Conservation (phyloP, 2,113 vertebrate species). For the Desmodus rotundus region DNA sequence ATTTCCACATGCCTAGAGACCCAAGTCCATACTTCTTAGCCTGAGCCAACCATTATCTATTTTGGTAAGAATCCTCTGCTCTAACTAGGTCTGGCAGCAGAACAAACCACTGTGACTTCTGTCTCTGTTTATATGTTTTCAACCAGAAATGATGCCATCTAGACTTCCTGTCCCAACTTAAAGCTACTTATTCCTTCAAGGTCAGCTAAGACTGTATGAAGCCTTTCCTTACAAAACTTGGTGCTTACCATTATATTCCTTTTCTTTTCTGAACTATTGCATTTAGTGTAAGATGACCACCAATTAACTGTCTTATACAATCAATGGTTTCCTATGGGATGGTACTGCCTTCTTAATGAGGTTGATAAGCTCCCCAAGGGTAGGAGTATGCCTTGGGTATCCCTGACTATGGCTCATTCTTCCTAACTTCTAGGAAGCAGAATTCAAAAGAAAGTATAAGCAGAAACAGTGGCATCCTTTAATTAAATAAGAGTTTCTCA, state of each 20-base stretch:
- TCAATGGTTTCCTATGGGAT: not conserved
- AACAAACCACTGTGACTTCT: not conserved
- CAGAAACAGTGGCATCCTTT: not conserved
- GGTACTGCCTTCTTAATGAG: not conserved
- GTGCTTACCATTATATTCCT: not conserved
- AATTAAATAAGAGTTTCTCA: not conserved
- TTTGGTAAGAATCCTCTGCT: not conserved
- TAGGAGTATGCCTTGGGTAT: not conserved
- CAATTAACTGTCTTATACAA: not conserved
- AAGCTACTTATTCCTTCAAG: not conserved
- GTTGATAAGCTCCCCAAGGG: not conserved
- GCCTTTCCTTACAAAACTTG: not conserved
- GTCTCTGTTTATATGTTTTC: not conserved
- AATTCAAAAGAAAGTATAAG: not conserved
- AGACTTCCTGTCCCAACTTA: not conserved
- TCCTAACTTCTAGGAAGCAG: not conserved
- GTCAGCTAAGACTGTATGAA: not conserved
- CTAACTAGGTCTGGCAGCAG: not conserved
- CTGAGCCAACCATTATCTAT: not conserved
- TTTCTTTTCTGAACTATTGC: not conserved
- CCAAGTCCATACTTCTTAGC: not conserved
- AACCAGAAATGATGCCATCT: not conserved
- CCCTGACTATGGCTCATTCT: not conserved
- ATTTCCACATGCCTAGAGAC: not conserved
- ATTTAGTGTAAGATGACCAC: not conserved